A percentile compares a stretch with the other conserved stretches of the same genome.
Evolutionary conservation across 2,888 invertebrate species (phyloP).

Genomic region (Abrostola tripartita): DNA sequence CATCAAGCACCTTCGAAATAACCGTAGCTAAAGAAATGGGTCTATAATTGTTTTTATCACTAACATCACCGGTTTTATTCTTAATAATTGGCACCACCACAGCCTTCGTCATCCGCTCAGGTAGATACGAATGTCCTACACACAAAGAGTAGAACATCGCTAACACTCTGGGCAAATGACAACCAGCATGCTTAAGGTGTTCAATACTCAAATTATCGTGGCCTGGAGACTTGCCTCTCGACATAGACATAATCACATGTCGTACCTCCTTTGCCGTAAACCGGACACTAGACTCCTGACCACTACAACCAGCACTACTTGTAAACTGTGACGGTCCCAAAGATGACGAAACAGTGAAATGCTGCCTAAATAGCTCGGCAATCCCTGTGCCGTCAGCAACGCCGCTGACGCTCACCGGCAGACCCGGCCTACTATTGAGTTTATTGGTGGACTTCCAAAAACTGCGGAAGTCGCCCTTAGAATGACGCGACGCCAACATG

Average conservation of each 20-base stretch:
- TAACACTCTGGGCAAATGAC: constrained; percentile 35
- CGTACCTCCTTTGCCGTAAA: constrained; percentile 7
- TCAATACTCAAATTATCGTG: constrained; percentile 44
- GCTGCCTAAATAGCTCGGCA: constrained; percentile 1
- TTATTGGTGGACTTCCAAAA: constrained; percentile 15
- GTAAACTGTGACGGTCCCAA: not conserved
- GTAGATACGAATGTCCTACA: constrained; percentile 10
- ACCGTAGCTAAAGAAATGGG: constrained; percentile 51
- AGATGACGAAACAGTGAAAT: constrained; percentile 4
- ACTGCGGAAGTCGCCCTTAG: constrained; percentile 3
- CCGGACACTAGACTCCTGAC: not conserved
- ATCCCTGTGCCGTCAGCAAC: not conserved
- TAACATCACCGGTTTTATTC: constrained; percentile 34
- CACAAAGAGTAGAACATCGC: constrained; percentile 25
- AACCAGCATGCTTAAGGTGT: constrained; percentile 37
- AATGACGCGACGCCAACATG: constrained; percentile 6
- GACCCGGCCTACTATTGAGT: constrained; percentile 3
- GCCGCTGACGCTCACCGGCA: constrained; percentile 7
- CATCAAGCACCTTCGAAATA: constrained; percentile 39
- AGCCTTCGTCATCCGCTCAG: constrained; percentile 11
- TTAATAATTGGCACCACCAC: constrained; percentile 24
- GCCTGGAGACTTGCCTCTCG: constrained; percentile 43
- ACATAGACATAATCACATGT: constrained; percentile 11
- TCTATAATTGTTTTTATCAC: constrained; percentile 44
- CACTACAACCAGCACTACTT: too few species aligned